Percentiles rank a stretch among this genome's conserved stretches.
phyloP scores from a whole-genome alignment of 2,888 invertebrate genomes.

The Sminthurinus aureus region DNA sequence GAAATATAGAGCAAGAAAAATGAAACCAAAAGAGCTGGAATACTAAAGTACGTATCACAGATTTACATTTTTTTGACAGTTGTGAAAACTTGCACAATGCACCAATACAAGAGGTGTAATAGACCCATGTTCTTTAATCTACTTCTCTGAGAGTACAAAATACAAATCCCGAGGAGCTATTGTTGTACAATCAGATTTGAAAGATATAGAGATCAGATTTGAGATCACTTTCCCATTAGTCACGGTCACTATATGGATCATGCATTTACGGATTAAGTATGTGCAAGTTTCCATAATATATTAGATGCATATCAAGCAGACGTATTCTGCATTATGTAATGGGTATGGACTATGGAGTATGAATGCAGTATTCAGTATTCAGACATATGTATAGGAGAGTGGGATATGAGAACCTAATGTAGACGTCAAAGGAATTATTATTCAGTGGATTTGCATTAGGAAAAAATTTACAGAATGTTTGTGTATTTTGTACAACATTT shows the following conservation, averaged over 20 bases:
- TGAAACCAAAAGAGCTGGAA: not conserved
- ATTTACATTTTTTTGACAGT: not conserved
- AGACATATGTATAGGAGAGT: not conserved
- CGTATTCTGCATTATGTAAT: no score
- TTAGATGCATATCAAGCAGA: not conserved
- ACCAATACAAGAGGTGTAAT: constrained; percentile 21
- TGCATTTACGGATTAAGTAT: not conserved
- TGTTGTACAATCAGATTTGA: constrained; percentile 35
- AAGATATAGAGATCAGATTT: no score
- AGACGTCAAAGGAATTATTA: not conserved
- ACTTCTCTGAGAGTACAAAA: not conserved
- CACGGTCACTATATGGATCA: not conserved
- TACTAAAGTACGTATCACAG: not conserved
- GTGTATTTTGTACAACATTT: no score
- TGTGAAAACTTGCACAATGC: constrained; percentile 7
- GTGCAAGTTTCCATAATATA: not conserved
- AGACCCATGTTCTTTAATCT: constrained; percentile 31
- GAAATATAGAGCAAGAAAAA: not conserved
- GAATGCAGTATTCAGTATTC: not conserved
- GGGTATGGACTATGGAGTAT: not conserved
- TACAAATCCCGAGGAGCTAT: constrained; percentile 25
- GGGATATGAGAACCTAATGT: constrained; percentile 8
- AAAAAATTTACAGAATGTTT: not conserved
- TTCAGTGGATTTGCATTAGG: not conserved
- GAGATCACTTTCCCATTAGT: constrained; percentile 37